Evolutionary conservation across 1,140 invertebrate genomes (phyloP), one percentile per base, ranked within the genome.

Genomic region (Micrasema longulum): DNA sequence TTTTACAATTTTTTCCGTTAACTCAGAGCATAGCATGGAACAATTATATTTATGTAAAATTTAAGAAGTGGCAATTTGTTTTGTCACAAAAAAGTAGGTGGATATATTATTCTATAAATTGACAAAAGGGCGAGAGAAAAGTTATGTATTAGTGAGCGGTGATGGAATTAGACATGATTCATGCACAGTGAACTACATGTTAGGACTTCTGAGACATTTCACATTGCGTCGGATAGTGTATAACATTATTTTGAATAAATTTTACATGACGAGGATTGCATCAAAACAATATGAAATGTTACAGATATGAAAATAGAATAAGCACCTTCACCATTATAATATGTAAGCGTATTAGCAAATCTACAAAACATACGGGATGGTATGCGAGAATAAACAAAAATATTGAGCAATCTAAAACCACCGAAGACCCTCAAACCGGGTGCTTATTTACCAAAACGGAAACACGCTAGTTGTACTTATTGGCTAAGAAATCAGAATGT

Each of bases 41-140:
- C 55, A 38, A 60, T 43, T 14, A 60, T 60, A 20, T 20, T 16
- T 52, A 43, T 26, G 38, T 35, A 57, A n/a, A 55, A 31, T 23
- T 68, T 55, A 35, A 55, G 52, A 50, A 68, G 66, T 68, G 66
- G 66, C 66, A 55, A 52, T 50, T n/a, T 50, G 50, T 47, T 64
- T 48, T 66, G 64, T 66, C 64, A 66, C 64, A 66, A 66, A 66
- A 66, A 52, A 66, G 64, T 66, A 66, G 64, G 47, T 66, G 47
- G 43, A 14, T 50, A 22, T 66, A 11, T 31, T 31, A 31, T 31
- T 31, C 2, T 31, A 31, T 31, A 31, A 31, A 31, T 31, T 31
- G 26, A 31, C 26, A 31, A 31, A 4, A 31, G 38, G 35, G 38
- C 31, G 38, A 62, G 36, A 18, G 20, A 60, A 6, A 60, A 60